Base-by-base conservation (phyloP, 1,140 invertebrate genomes). In the Lepidurus apus region DNA sequence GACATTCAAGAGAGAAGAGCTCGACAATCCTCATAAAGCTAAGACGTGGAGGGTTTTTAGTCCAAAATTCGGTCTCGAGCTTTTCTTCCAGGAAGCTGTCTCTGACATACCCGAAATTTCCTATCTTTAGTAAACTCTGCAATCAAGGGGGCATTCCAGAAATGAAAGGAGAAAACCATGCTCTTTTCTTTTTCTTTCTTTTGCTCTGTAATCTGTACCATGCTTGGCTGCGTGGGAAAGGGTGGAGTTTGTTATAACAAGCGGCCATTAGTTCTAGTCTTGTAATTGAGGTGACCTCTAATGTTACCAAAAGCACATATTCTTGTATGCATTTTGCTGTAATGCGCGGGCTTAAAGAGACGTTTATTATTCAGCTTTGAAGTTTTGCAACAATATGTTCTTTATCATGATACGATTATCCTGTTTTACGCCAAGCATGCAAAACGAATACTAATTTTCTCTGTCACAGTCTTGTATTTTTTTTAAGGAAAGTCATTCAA, bases 11-110 rank as follows among this genome's bases (percentile, higher is more conserved):
- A 80, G 87, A 45, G 83, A 86, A 47, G 86, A 88, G 77, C 80
- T 89, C 17, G 88, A 89, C 82, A 89, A 89, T 83, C 87, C 88
- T 17, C 88, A 89, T 81, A 88, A 88, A 80, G 82, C 82, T 76
- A 88, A 87, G 81, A 85, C 84, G 1, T 87, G 87, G 84, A 83
- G 85, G 78, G 81, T 85, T 42, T 88, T 85, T 81, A 81, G 80
- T 44, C 85, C 86, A 44, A 83, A 86, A 77, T 87, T 88, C 79
- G 81, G 81, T 1, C 83, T 88, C 34, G 83, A 85, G 78, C 77
- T 87, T 0, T 79, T 75, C 3, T 85, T 86, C 10, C 43, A 74
- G 26, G 78, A 77, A 65, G 53, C 21, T 65, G 45, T 47, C 45
- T 21, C 53, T 21, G 13, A 65, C 53, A 7, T 17, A 21, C 53